phyloP scores from a whole-genome alignment of 2,113 vertebrate species.

The Numida meleagris region DNA sequence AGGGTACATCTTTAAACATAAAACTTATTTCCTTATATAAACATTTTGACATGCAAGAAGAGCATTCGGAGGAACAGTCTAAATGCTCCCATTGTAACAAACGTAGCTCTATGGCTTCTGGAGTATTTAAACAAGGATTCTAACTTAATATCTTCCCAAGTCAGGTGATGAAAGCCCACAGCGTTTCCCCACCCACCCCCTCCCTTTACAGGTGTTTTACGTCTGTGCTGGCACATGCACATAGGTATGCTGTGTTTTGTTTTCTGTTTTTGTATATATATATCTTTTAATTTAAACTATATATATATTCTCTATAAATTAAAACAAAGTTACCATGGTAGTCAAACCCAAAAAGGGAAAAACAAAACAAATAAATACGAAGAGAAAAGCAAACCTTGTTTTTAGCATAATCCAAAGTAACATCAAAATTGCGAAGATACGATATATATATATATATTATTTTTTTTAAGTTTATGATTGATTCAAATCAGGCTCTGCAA shows the following conservation, averaged over 20 bases:
- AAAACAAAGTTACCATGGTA: neutral
- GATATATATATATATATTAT: neutral
- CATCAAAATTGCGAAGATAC: neutral
- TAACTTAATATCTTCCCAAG: constrained; percentile 33
- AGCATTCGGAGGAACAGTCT: constrained; percentile 9
- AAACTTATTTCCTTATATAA: constrained; percentile 50
- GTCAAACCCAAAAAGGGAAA: constrained; percentile 23
- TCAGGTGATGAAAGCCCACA: constrained; percentile 14
- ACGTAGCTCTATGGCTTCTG: constrained; percentile 19
- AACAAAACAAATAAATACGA: constrained; percentile 30
- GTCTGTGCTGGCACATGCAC: constrained; percentile 5
- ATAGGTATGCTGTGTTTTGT: neutral
- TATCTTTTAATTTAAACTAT: neutral
- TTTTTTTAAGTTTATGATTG: constrained; percentile 80
- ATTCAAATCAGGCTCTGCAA: constrained; percentile 79
- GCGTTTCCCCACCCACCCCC: neutral
- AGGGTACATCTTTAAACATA: constrained; percentile 39
- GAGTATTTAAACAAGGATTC: constrained; percentile 13
- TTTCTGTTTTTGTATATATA: neutral
- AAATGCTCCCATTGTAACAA: constrained; percentile 23
- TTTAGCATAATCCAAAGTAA: constrained; percentile 58
- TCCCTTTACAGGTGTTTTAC: neutral
- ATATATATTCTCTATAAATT: constrained; percentile 40
- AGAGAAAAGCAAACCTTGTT: constrained; percentile 52
- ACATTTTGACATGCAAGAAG: constrained; percentile 64